These are phyloP conservation scores for Cynaeus angustus DNA, from an alignment of 2,888 invertebrate genomes.

Conservation along the genomic window DNA sequence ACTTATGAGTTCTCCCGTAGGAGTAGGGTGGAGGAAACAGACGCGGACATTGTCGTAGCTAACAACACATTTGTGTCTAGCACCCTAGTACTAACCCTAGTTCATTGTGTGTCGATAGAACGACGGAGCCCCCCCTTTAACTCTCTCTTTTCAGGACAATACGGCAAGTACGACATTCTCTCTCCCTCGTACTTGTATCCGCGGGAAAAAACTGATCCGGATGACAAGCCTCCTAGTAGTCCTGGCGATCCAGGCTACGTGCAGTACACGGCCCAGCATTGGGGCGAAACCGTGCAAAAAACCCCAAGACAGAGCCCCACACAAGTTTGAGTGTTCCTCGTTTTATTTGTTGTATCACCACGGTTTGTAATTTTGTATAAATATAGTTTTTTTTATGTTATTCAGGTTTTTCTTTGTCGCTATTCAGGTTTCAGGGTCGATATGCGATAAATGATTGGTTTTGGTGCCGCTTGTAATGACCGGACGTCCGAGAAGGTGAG, in stretches of 20 bases:
- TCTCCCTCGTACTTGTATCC: conserved; percentile 71
- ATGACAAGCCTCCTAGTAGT: conserved; percentile 76
- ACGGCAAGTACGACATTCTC: conserved; percentile 68
- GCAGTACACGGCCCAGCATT: conserved; percentile 81
- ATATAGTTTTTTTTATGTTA: conserved; percentile 3
- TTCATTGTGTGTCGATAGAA: background rate
- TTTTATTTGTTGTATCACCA: conserved; percentile 21
- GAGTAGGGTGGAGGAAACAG: conserved; percentile 22
- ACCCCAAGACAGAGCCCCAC: conserved; percentile 72
- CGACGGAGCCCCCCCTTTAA: background rate
- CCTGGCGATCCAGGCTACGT: conserved; percentile 85
- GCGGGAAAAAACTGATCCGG: conserved; percentile 69
- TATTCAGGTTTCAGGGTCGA: conserved; percentile 29
- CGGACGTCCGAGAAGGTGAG: background rate
- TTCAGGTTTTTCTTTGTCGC: background rate
- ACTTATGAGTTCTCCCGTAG: conserved; percentile 30
- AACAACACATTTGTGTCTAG: background rate
- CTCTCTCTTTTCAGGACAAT: conserved; percentile 67
- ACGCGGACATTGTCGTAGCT: conserved; percentile 15
- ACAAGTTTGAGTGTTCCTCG: conserved; percentile 57
- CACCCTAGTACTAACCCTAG: background rate
- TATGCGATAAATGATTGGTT: conserved; percentile 19
- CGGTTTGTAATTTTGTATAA: conserved; percentile 29
- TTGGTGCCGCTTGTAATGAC: background rate
- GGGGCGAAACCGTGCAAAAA: conserved; percentile 74